These are phyloP conservation scores for Liolophura sinensis DNA, from an alignment of 1,140 invertebrate genomes.

Conservation along the genomic window DNA sequence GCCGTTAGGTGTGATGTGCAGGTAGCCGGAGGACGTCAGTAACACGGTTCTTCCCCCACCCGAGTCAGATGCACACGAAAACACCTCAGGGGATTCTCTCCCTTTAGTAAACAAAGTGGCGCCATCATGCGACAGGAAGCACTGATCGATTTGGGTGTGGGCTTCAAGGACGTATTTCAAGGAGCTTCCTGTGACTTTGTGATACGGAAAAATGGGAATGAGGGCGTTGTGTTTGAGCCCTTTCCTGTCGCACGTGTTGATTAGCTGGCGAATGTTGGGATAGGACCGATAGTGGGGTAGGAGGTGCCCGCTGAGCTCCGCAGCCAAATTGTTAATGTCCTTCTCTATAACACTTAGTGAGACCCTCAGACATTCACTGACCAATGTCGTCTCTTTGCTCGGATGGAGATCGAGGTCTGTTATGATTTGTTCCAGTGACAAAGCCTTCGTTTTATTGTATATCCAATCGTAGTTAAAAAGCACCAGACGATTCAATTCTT, in stretches of 20 bases:
- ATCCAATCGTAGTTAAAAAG: slow-evolving; percentile 55
- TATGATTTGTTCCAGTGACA: slow-evolving; percentile 48
- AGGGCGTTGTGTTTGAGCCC: slow-evolving; percentile 47
- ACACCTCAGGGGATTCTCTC: slow-evolving; percentile 32
- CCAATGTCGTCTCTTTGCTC: slow-evolving; percentile 37
- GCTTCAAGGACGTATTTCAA: slow-evolving; percentile 42
- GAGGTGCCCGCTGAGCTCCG: slow-evolving; percentile 45
- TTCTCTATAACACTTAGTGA: slow-evolving; percentile 34
- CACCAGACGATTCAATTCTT: slow-evolving; percentile 46
- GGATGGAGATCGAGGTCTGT: slow-evolving; percentile 47
- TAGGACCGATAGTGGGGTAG: slow-evolving; percentile 46
- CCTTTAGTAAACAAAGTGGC: slow-evolving; percentile 38
- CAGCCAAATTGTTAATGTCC: slow-evolving; percentile 44
- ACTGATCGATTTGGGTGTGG: slow-evolving; percentile 24
- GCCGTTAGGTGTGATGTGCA: slow-evolving; percentile 47
- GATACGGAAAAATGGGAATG: slow-evolving; percentile 51
- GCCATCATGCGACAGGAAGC: slow-evolving; percentile 31
- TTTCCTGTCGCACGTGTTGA: slow-evolving; percentile 46
- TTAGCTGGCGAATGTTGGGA: slow-evolving; percentile 42
- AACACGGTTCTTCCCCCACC: slow-evolving; percentile 39
- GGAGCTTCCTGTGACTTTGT: slow-evolving; percentile 47
- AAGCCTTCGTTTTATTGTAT: slow-evolving; percentile 51
- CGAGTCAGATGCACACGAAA: slow-evolving; percentile 41
- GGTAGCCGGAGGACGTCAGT: slow-evolving; percentile 46
- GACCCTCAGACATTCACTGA: slow-evolving; percentile 41